phyloP scores from a whole-genome alignment of 2,797 vertebrate species.

The Tragopan temminckii region DNA sequence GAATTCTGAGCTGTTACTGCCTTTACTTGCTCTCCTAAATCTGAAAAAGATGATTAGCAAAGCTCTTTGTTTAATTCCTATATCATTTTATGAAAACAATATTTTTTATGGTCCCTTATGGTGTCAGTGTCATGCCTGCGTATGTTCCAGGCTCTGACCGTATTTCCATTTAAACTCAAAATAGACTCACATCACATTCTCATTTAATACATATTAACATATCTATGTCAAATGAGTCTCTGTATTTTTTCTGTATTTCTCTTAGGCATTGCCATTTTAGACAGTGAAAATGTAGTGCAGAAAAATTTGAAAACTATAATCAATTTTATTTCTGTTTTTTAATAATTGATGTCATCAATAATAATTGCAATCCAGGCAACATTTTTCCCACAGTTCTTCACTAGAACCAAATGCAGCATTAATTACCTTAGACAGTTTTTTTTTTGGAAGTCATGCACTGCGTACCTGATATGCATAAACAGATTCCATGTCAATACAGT shows the following conservation, averaged over 20 bases:
- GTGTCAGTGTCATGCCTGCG: neutral
- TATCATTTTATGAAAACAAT: neutral
- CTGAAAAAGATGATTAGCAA: neutral
- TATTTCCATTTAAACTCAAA: slow-evolving; percentile 1
- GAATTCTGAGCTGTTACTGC: neutral
- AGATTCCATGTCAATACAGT: neutral
- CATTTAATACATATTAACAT: neutral
- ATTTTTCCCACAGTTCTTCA: neutral
- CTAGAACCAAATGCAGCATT: neutral
- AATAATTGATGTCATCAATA: neutral
- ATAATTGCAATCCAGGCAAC: neutral
- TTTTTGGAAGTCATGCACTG: neutral
- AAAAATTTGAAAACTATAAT: neutral
- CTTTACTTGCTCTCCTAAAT: neutral
- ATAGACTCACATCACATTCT: neutral
- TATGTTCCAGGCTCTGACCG: neutral
- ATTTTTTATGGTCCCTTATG: neutral
- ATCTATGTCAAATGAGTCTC: neutral
- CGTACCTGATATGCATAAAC: neutral
- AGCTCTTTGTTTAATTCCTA: neutral
- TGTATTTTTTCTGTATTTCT: neutral
- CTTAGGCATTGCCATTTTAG: neutral
- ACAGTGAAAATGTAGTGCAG: neutral
- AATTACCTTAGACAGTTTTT: neutral
- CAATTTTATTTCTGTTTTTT: neutral